Evolutionary conservation across 2,113 vertebrate genomes (phyloP).

Genomic region (Ceuthmochares aereus): DNA sequence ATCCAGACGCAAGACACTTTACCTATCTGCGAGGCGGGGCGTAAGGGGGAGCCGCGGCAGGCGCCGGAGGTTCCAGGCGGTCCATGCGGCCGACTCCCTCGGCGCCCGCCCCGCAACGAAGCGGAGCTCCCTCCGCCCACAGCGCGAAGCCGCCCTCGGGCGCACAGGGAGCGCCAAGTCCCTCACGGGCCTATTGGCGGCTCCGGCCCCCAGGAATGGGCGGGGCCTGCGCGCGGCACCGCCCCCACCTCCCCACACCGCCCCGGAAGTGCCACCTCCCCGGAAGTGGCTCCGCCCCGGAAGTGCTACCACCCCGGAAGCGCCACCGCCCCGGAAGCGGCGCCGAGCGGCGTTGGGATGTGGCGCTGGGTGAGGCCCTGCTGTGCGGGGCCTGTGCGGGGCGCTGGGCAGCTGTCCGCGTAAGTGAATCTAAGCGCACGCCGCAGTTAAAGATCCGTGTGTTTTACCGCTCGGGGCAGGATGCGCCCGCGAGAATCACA

Average conservation of each 20-base stretch:
- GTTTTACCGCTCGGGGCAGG: rapidly evolving
- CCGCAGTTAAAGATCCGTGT: no score
- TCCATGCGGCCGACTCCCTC: neutral
- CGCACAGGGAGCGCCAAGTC: no score
- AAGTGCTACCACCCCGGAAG: no score
- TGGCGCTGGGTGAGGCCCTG: no score
- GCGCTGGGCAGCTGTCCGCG: no score
- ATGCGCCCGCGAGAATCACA: rapidly evolving
- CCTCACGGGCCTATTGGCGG: no score
- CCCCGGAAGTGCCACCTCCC: no score
- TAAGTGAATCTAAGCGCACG: no score
- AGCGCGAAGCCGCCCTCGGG: neutral
- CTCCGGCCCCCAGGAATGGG: no score
- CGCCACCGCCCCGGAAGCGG: neutral
- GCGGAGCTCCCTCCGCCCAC: rapidly evolving
- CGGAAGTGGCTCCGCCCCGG: neutral
- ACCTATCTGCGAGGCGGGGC: rapidly evolving
- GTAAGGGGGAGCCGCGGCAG: rapidly evolving
- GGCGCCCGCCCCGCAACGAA: neutral
- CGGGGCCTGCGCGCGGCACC: neutral
- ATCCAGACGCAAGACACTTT: neutral
- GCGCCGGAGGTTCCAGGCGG: rapidly evolving
- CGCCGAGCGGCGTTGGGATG: no score
- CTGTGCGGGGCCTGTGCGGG: no score
- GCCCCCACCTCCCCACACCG: neutral